Evolutionary conservation across 2,113 vertebrate genomes (phyloP).

Genomic region (Cnemophilus loriae): DNA sequence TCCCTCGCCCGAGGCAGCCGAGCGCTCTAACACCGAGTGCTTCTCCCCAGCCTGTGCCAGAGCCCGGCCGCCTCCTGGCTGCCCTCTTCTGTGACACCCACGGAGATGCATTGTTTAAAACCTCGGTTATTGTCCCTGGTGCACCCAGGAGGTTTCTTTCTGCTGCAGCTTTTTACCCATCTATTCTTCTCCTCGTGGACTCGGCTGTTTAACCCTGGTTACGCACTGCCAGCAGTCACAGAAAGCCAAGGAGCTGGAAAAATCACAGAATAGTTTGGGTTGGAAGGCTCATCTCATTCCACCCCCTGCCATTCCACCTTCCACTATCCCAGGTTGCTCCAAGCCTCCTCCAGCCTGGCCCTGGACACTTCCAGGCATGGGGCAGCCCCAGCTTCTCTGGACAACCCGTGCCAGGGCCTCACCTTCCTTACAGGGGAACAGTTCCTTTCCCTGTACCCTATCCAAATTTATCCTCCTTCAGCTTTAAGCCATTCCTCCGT

Average conservation of each 20-base stretch:
- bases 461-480: not conserved
- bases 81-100: not conserved
- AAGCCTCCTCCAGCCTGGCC: fast-evolving
- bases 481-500: not conserved
- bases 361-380: not conserved
- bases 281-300: not conserved
- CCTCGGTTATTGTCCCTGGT: not conserved
- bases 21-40: not conserved
- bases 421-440: not conserved
- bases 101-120: not conserved
- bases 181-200: not conserved
- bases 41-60: not conserved
- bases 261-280: not conserved
- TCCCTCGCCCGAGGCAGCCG: not conserved
- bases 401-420: not conserved
- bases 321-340: not conserved
- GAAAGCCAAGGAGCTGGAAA: not conserved
- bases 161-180: not conserved
- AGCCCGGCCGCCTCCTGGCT: not conserved
- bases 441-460: not conserved
- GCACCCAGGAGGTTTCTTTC: not conserved
- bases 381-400: not conserved
- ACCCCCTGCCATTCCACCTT: not conserved
- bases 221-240: fast-evolving
- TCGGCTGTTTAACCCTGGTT: not conserved